Conservation (phyloP, 2,113 vertebrate genomes). For the Synchiropus splendidus region DNA sequence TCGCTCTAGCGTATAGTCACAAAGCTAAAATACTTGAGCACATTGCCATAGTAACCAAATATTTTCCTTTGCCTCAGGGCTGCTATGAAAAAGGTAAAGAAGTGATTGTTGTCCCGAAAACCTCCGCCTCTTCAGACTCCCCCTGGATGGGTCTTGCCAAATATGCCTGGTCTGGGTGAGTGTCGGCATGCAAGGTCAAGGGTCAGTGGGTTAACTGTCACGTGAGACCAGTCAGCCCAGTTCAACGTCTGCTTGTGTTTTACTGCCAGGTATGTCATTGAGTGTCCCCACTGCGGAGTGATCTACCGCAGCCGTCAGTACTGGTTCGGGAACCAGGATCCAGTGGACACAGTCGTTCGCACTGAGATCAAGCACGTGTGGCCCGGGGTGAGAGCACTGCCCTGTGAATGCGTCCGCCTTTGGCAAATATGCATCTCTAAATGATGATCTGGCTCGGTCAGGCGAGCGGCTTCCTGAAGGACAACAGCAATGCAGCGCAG, state of each 20-base stretch:
- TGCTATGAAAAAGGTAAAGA: constrained; percentile 96
- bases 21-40: constrained; percentile 1
- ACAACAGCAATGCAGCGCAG: constrained; percentile 97
- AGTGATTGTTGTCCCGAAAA: constrained; percentile 93
- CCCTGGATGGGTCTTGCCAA: constrained; percentile 96
- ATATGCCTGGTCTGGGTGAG: constrained; percentile 99
- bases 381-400: constrained; percentile 80
- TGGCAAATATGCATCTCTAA: background rate
- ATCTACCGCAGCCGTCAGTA: constrained; percentile 97
- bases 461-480: constrained; percentile 91
- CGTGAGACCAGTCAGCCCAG: background rate
- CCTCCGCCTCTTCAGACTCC: constrained; percentile 94
- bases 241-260: background rate
- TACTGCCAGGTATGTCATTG: constrained; percentile 84
- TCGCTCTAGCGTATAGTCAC: background rate
- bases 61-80: constrained; percentile 65
- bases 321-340: constrained; percentile 98
- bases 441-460: constrained; percentile 40
- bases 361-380: constrained; percentile 97
- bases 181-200: constrained; percentile 25
- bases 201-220: too few relatives aligned
- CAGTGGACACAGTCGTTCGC: constrained; percentile 93
- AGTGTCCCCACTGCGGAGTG: constrained; percentile 91
- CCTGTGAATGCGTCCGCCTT: background rate
- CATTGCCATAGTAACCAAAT: too few relatives aligned